Base-by-base conservation (phyloP, 2,113 vertebrate genomes). In the Thinocorus orbignyianus region DNA sequence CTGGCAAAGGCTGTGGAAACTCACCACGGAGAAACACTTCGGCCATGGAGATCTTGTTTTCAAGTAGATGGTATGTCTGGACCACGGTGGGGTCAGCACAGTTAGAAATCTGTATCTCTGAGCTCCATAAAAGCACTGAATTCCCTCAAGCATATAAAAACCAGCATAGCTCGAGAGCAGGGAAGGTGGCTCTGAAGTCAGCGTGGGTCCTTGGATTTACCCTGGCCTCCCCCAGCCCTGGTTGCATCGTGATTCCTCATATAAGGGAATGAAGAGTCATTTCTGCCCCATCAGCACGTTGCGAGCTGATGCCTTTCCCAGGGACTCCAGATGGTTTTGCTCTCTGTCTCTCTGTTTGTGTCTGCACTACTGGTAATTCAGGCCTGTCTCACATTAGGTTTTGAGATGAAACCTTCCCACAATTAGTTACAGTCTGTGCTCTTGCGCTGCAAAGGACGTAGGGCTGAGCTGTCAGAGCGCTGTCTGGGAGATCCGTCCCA, bases 301-400 rank as follows among this genome's bases (percentile, higher is more conserved):
- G 37, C 1, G 1, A 48, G 80, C 61, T 33, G 35, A 58, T 60
- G 92, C 92, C 57, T 93, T 88, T 88, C 92, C 88, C 90, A 95
- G 82, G 46, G 81, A 51, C 80, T 93, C 88, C 95, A 96, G 95
- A 92, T 94, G 96, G 95, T 91, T 94, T 93, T 93, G 92, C 91
- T 91, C 91, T 81, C 54, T 91, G 69, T 51, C 66, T 78, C 61
- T 64, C 80, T 70, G 60, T 82, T 69, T 88, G 62, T 55, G 94
- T 86, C 90, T 81, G 93, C 92, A 64, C 66, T 83, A 42, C 92
- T 81, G 92, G 93, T 93, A 94, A 94, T 81, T 96, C 93, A 87
- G 93, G 93, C 93, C 86, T 52, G 82, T 81, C 90, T 95, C 73
- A 79, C 92, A 44, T 78, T 30, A 73, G 85, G 37, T 94, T 79